A percentile compares a stretch with the other conserved stretches of the same genome.
Conservation (phyloP, 2,797 vertebrate genomes). For the Cottoperca gobio region DNA sequence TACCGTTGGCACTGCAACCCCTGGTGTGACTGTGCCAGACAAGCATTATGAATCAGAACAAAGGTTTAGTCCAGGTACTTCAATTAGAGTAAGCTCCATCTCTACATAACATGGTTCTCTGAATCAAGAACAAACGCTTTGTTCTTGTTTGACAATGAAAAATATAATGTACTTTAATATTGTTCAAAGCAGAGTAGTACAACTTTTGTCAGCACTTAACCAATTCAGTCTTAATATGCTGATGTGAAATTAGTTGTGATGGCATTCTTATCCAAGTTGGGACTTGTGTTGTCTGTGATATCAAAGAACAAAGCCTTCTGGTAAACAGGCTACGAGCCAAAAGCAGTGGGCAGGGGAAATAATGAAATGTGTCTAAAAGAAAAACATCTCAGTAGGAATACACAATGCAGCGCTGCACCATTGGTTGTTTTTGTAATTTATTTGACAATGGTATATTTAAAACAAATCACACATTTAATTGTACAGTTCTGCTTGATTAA, state of each 20-base stretch:
- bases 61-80: constrained; percentile 28
- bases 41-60: constrained; percentile 22
- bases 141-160: neutral
- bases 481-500: constrained; percentile 24
- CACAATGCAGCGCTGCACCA: neutral
- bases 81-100: constrained; percentile 5
- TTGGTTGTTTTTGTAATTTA: constrained; percentile 25
- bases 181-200: neutral
- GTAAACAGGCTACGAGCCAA: constrained; percentile 37
- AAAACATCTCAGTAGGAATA: constrained; percentile 38
- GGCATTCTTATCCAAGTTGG: constrained; percentile 5
- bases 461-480: constrained; percentile 37
- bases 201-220: neutral
- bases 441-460: constrained; percentile 49
- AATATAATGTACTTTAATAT: neutral
- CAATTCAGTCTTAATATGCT: neutral
- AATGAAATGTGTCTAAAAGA: constrained; percentile 44
- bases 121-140: constrained; percentile 1
- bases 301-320: constrained; percentile 42
- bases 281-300: constrained; percentile 29
- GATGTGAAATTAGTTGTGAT: constrained; percentile 26
- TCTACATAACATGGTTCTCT: constrained; percentile 8
- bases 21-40: constrained; percentile 15
- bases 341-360: constrained; percentile 41
- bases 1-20: constrained; percentile 10